phyloP scores from a whole-genome alignment of 2,113 vertebrate species.

The Ailuropoda melanoleuca region DNA sequence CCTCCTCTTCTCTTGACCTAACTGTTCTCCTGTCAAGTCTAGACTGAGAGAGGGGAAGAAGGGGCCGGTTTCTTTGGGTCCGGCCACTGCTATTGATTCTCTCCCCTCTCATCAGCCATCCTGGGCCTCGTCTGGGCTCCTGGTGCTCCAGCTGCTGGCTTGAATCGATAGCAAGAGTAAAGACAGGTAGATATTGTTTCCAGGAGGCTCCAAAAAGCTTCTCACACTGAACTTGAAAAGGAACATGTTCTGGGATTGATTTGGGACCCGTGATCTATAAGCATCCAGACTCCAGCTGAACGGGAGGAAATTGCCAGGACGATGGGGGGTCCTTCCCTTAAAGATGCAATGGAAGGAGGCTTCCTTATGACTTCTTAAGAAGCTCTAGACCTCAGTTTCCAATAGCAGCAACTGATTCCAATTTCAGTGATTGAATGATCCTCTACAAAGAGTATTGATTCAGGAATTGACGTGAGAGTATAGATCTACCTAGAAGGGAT shows the following conservation, averaged over 20 bases:
- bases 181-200: conserved; percentile 66
- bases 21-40: neutral
- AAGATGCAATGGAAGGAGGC: neutral
- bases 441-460: neutral
- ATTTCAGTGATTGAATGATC: neutral
- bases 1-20: neutral
- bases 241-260: conserved; percentile 42
- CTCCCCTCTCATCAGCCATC: neutral
- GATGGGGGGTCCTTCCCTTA: neutral
- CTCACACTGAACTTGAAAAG: conserved; percentile 50
- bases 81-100: neutral
- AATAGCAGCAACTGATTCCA: neutral
- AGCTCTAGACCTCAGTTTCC: neutral
- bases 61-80: neutral
- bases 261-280: neutral
- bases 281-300: neutral
- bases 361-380: neutral
- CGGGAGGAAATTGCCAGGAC: neutral
- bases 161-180: conserved; percentile 62
- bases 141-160: conserved; percentile 31
- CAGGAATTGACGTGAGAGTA: neutral
- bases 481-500: neutral
- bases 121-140: conserved; percentile 12
- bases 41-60: neutral
- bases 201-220: conserved; percentile 4